phyloP scores from a whole-genome alignment of 2,888 invertebrate genomes.

The Spisula subtruncata region DNA sequence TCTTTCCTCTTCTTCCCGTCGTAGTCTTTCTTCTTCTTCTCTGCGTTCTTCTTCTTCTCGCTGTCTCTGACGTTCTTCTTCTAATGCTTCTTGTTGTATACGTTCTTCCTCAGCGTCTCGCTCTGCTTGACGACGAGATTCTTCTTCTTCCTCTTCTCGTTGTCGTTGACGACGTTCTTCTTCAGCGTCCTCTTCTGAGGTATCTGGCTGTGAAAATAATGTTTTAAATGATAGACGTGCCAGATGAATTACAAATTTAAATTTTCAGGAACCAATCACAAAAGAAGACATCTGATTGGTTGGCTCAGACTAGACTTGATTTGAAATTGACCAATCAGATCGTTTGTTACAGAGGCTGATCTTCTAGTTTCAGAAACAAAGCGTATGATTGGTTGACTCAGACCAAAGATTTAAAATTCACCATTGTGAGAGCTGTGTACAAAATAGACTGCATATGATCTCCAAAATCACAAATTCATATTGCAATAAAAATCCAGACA shows the following conservation, averaged over 20 bases:
- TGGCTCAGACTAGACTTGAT: too few relatives aligned
- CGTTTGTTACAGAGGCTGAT: too few relatives aligned
- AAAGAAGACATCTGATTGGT: too few relatives aligned
- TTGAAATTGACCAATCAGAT: too few relatives aligned
- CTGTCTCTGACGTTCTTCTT: slow-evolving; percentile 56
- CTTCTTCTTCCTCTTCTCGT: slow-evolving; percentile 95
- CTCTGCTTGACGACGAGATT: slow-evolving; percentile 97
- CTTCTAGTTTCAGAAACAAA: too few relatives aligned
- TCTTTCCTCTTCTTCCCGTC: slow-evolving; percentile 61
- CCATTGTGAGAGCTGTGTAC: background rate
- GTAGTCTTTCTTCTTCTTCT: slow-evolving; percentile 30
- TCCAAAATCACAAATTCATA: background rate
- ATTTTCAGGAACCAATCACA: too few relatives aligned
- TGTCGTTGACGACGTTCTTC: slow-evolving; percentile 71
- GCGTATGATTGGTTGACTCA: background rate
- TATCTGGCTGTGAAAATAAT: slow-evolving; percentile 52
- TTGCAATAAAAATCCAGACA: background rate
- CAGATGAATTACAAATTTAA: too few relatives aligned
- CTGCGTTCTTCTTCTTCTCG: slow-evolving; percentile 56
- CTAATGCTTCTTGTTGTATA: slow-evolving; percentile 70
- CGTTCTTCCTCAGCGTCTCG: slow-evolving; percentile 95
- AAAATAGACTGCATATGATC: background rate
- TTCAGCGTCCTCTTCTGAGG: slow-evolving; percentile 66
- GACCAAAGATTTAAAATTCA: background rate
- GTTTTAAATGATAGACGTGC: background rate